Base-by-base conservation (phyloP, 2,888 invertebrate genomes). In the Ischnus inquisitorius region DNA sequence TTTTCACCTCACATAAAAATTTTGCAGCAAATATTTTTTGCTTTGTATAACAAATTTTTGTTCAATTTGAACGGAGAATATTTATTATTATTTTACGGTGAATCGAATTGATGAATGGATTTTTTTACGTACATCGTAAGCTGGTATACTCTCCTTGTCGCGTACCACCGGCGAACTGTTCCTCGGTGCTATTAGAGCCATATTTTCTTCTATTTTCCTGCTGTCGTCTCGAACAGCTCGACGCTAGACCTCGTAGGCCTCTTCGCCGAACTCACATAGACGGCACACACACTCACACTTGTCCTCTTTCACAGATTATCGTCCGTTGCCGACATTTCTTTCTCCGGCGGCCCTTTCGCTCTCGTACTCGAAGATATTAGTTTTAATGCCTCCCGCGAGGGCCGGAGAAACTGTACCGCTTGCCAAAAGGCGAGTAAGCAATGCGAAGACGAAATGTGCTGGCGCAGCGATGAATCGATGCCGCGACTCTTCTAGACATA, bases 111-210 rank as follows among this genome's bases (percentile, higher is more conserved):
- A 22, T 14, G 2, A 12, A 51, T 51, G 4, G 19, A 2, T 65
- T 22, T 54, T 57, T 57, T 75, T 94, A 87, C 95, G 94, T 93
- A 96, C 96, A 95, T 96, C 95, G 90, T 96, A 96, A 60, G 96
- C 96, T 89, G 96, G 96, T 88, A 95, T 94, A 89, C 95, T 95
- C 88, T 96, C 95, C 92, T 95, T 96, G 93, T 96, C 96, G 93
- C 94, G 95, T 91, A 96, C 95, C 89, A 96, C 93, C 68, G 96
- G 96, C 87, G 95, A 95, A 87, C 95, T 96, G 93, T 96, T 96
- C 94, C 95, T 95, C 57, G 96, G 95, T 90, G 94, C 94, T 84
- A 94, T 95, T 89, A 94, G 93, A 83, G 92, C 90, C 92, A 92
- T 92, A 69, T 88, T 85, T 82, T 22, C 41, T 74, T 82, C 76